Evolutionary conservation across 2,797 vertebrate genomes (phyloP).

Genomic region (Leptodactylus fallax): DNA sequence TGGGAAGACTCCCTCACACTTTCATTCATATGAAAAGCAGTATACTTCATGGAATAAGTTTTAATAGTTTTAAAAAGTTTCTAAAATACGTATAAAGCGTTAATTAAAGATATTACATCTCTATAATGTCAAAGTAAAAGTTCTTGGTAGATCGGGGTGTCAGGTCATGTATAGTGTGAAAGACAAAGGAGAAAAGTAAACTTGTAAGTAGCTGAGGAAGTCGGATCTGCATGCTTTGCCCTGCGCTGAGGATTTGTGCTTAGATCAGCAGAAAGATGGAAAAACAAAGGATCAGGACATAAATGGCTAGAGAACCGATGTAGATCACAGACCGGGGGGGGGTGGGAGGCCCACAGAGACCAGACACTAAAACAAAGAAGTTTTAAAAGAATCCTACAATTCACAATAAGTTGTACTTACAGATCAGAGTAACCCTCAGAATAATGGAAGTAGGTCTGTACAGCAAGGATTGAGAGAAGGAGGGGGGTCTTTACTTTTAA

Average conservation of each 20-base stretch:
- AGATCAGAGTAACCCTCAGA: conserved; percentile 13
- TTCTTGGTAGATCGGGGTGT: not conserved
- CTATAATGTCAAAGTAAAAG: no score
- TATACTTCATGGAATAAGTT: not conserved
- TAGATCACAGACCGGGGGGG: not conserved
- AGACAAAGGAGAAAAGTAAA: conserved; percentile 22
- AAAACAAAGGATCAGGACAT: conserved; percentile 54
- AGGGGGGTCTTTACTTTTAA: not conserved
- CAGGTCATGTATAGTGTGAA: not conserved
- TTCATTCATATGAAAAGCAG: not conserved
- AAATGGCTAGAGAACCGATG: conserved; percentile 30
- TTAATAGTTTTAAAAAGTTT: conserved; percentile 13
- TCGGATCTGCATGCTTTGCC: conserved; percentile 21
- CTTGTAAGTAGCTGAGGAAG: conserved; percentile 30
- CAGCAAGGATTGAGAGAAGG: not conserved
- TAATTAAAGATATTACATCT: not conserved
- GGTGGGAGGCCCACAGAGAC: conserved; percentile 3
- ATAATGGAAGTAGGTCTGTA: conserved; percentile 15
- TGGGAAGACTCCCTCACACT: no score
- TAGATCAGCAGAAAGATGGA: conserved; percentile 56
- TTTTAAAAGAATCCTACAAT: conserved; percentile 1
- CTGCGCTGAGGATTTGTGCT: conserved; percentile 38
- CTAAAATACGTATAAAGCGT: not conserved
- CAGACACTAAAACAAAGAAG: not conserved
- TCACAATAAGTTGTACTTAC: conserved; percentile 49